These are phyloP conservation scores for Liolophura sinensis DNA, from an alignment of 1,140 invertebrate genomes.

Conservation along the genomic window DNA sequence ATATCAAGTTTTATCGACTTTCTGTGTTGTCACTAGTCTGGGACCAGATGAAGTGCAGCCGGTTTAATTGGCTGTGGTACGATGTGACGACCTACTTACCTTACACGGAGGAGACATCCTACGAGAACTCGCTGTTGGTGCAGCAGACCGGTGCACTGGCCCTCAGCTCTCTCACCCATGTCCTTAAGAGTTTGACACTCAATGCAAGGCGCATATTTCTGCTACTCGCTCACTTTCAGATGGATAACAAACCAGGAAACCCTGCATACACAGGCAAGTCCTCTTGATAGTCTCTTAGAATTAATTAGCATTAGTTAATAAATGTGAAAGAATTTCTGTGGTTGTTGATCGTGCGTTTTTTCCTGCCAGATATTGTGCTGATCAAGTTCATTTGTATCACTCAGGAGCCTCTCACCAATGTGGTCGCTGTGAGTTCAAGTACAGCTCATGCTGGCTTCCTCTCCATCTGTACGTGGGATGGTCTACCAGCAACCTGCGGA, in stretches of 20 bases:
- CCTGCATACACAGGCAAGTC: conserved; percentile 73
- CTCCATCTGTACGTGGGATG: too few relatives aligned
- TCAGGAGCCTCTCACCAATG: too few relatives aligned
- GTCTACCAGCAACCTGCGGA: too few relatives aligned
- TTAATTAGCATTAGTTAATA: background rate
- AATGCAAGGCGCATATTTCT: conserved; percentile 88
- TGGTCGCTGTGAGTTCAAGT: too few relatives aligned
- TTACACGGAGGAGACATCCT: conserved; percentile 85
- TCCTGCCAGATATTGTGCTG: too few relatives aligned
- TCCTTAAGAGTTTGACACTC: conserved; percentile 83
- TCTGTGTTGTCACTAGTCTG: conserved; percentile 68
- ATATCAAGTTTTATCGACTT: background rate
- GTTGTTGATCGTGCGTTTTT: too few relatives aligned
- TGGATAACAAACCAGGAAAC: conserved; percentile 71
- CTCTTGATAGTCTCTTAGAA: background rate
- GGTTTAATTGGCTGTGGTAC: conserved; percentile 84
- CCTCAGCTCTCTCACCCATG: conserved; percentile 82
- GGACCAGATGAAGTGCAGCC: conserved; percentile 80
- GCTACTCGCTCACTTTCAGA: conserved; percentile 78
- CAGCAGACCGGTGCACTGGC: conserved; percentile 78
- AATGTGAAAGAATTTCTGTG: background rate
- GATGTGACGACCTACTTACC: conserved; percentile 82
- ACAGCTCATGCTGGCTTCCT: too few relatives aligned
- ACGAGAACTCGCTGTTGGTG: conserved; percentile 82
- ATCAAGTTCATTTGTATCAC: too few relatives aligned